Evolutionary conservation across 1,140 invertebrate genomes (phyloP), one percentile per base, ranked within the genome.

Genomic region (Drosophila ohnishii): DNA sequence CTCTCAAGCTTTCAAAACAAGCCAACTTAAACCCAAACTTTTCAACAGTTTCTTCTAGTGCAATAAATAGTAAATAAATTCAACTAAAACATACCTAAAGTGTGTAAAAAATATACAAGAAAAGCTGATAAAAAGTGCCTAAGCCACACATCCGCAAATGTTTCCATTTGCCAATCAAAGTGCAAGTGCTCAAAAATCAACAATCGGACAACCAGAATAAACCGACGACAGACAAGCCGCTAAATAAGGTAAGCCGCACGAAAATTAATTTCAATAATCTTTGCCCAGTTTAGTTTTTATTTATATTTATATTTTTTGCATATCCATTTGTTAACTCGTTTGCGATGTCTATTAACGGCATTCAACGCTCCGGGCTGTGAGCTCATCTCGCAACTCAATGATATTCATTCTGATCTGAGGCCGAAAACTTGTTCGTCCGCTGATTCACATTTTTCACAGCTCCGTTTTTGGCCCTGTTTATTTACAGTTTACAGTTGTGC

Each of bases 291-390:
- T 71, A 58, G 50, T 48, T 28, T 69, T 48, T 69, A 40, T 67
- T 66, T 69, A 35, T 53, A 32, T 22, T 28, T 67, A 9, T 45
- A 42, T 47, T 59, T 59, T 78, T 55, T 72, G 55, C 60, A 76
- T 50, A 72, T 59, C 45, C 40, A 70, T 70, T 63, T 63, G 47
- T 55, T 78, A 78, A 60, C 66, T 78, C 39, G 67, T 63, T 82
- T 82, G 79, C 55, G 58, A 78, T 82, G 63, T 75, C 75, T 77
- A 85, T 80, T 77, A 80, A 83, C 80, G 59, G 77, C 80, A 64
- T 78, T 61, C 61, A 34, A 5, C 25, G 57, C 66, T 56, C 45
- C 34, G 40, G 47, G 50, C 30, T 48, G 67, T 85, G 82, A 85
- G 82, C 82, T 85, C 81, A 85, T 86, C 82, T 70, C 50, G 61